A percentile compares a stretch with the other conserved stretches of the same genome.
phyloP scores from a whole-genome alignment of 1,140 invertebrate genomes.

The Pseudomyrmex gracilis region DNA sequence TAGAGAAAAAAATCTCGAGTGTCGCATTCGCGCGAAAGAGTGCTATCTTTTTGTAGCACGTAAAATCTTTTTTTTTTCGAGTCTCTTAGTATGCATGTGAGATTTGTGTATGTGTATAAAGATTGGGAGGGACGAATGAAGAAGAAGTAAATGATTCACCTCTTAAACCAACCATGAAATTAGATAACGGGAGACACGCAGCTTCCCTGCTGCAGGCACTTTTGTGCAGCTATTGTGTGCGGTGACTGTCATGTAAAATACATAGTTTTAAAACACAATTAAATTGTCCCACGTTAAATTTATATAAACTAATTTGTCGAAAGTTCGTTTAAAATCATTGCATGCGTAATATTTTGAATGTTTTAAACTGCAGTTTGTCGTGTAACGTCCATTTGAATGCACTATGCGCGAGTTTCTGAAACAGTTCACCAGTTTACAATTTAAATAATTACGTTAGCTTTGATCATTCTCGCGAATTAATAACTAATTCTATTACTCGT shows the following conservation, averaged over 20 bases:
- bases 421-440: background rate
- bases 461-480: background rate
- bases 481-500: slow-evolving; percentile 5
- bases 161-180: slow-evolving; percentile 57
- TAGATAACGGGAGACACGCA: slow-evolving; percentile 37
- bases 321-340: background rate
- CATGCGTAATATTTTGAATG: no score
- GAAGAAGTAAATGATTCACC: slow-evolving; percentile 58
- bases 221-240: slow-evolving; percentile 35
- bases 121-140: slow-evolving; percentile 20
- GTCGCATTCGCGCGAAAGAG: no score
- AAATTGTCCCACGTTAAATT: slow-evolving; percentile 1
- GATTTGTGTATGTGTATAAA: slow-evolving; percentile 1
- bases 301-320: background rate
- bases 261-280: background rate
- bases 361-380: no score
- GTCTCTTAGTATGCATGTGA: slow-evolving; percentile 62
- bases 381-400: no score
- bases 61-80: slow-evolving; percentile 39
- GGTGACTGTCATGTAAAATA: slow-evolving; percentile 35
- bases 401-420: background rate
- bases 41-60: slow-evolving; percentile 33
- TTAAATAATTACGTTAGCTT: background rate
- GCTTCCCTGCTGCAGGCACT: slow-evolving; percentile 36
- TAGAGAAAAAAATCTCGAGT: slow-evolving; percentile 11